Conservation (phyloP, 2,113 vertebrate genomes). For the Cynopterus brachyotis region DNA sequence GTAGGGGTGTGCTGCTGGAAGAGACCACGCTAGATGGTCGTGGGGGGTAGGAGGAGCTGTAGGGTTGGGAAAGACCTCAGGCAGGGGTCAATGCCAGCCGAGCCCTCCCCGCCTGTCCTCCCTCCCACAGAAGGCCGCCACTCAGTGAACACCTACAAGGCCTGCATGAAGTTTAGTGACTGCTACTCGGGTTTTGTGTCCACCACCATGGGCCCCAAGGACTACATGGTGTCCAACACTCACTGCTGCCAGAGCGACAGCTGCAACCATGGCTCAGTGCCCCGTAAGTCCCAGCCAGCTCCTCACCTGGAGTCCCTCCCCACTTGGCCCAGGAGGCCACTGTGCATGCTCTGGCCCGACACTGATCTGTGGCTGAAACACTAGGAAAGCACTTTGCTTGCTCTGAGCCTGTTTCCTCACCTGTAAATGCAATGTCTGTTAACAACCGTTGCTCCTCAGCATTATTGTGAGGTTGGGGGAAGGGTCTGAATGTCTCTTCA, state of each 20-base stretch:
- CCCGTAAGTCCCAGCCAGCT: slow-evolving; percentile 20
- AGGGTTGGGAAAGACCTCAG: neutral
- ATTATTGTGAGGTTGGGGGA: too few relatives aligned
- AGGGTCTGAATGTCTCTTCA: accelerated
- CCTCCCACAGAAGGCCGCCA: slow-evolving; percentile 45
- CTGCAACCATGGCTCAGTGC: slow-evolving; percentile 46
- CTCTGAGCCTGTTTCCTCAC: neutral
- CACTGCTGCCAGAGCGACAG: slow-evolving; percentile 66
- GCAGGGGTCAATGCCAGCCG: neutral
- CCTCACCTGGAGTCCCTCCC: accelerated
- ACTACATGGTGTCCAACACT: slow-evolving; percentile 63
- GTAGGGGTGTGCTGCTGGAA: neutral
- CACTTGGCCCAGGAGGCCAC: neutral
- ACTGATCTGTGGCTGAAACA: accelerated
- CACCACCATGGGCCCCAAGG: slow-evolving; percentile 60
- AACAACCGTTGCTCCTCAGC: too few relatives aligned
- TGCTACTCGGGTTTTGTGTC: slow-evolving; percentile 62
- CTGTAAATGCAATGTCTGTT: neutral
- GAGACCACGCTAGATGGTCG: neutral
- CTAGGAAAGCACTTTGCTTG: accelerated
- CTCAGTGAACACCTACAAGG: slow-evolving; percentile 62
- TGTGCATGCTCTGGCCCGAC: neutral
- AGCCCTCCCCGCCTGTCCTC: neutral
- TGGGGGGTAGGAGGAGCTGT: accelerated
- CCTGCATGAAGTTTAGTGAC: slow-evolving; percentile 44